phyloP scores from a whole-genome alignment of 2,888 invertebrate species.

The Hipparchia semele region DNA sequence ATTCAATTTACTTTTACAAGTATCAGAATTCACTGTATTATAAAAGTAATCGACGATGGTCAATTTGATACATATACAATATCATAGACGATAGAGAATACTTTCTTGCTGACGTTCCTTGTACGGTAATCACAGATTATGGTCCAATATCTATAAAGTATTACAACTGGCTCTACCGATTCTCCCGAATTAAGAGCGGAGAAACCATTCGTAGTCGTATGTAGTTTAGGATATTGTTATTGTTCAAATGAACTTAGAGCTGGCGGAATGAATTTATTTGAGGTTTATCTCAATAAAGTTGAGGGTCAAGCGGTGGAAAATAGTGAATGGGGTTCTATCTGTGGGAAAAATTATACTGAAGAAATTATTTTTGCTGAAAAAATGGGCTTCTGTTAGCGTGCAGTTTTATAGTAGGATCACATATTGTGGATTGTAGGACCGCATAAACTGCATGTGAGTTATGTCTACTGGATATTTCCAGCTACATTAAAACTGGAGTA shows the following conservation, averaged over 20 bases:
- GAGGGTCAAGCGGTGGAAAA: not conserved
- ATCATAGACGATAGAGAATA: conserved; percentile 70
- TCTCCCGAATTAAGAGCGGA: too few species aligned
- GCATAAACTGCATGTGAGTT: too few species aligned
- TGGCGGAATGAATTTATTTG: conserved; percentile 31
- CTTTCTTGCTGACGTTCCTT: conserved; percentile 82
- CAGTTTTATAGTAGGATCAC: too few species aligned
- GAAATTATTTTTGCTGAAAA: too few species aligned
- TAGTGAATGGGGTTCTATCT: too few species aligned
- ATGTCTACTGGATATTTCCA: too few species aligned
- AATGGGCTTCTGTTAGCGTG: too few species aligned
- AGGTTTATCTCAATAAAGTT: conserved; percentile 1
- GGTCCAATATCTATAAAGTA: conserved; percentile 82
- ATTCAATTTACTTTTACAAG: conserved; percentile 49
- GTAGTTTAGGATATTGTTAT: conserved; percentile 59
- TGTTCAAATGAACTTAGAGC: conserved; percentile 67
- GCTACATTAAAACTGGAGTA: too few species aligned
- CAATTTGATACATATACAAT: too few species aligned
- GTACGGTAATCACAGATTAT: conserved; percentile 81
- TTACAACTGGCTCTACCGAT: conserved; percentile 53
- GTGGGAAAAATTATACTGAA: too few species aligned
- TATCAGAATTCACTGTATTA: conserved; percentile 75
- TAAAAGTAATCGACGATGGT: conserved; percentile 76
- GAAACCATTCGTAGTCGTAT: conserved; percentile 41
- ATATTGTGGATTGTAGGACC: too few species aligned